Evolutionary conservation across 2,888 invertebrate genomes (phyloP).

Genomic region (Hydriomena furcata): DNA sequence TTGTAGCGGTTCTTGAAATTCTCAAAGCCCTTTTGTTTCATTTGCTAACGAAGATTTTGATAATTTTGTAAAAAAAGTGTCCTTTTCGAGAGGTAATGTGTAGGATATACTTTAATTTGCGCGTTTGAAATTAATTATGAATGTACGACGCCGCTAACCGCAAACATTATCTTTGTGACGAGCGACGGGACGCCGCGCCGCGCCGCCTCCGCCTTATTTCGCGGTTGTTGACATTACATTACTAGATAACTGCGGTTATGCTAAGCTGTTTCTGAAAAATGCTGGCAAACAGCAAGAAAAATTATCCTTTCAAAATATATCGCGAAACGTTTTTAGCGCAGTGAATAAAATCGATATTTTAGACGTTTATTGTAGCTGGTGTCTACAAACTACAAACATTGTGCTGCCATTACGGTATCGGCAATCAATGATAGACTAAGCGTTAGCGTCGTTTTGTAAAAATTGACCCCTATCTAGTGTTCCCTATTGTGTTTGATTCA

Average conservation of each 20-base stretch:
- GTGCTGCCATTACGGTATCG: constrained; percentile 10
- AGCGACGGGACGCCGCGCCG: constrained; percentile 32
- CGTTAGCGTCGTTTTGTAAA: too few species aligned
- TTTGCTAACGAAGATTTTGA: neutral
- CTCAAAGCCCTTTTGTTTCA: constrained; percentile 3
- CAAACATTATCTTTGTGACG: constrained; percentile 20
- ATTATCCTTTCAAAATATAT: too few species aligned
- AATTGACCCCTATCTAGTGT: too few species aligned
- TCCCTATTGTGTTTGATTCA: too few species aligned
- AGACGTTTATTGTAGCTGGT: constrained; percentile 1
- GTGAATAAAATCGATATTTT: constrained; percentile 10
- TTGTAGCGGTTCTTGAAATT: constrained; percentile 12
- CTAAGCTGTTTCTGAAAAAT: constrained; percentile 3
- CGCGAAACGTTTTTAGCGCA: too few species aligned
- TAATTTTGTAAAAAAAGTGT: neutral
- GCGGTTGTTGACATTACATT: constrained; percentile 55
- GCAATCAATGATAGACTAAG: neutral
- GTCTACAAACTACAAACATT: neutral
- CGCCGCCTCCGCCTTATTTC: constrained; percentile 30
- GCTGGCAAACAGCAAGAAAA: too few species aligned
- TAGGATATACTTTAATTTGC: neutral
- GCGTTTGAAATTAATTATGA: neutral
- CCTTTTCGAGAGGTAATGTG: neutral
- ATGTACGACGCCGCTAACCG: constrained; percentile 2
- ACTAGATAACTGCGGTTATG: constrained; percentile 42